Evolutionary conservation across 92 coral and sea anemone species (phyloP).

Genomic region (Montipora capitata): DNA sequence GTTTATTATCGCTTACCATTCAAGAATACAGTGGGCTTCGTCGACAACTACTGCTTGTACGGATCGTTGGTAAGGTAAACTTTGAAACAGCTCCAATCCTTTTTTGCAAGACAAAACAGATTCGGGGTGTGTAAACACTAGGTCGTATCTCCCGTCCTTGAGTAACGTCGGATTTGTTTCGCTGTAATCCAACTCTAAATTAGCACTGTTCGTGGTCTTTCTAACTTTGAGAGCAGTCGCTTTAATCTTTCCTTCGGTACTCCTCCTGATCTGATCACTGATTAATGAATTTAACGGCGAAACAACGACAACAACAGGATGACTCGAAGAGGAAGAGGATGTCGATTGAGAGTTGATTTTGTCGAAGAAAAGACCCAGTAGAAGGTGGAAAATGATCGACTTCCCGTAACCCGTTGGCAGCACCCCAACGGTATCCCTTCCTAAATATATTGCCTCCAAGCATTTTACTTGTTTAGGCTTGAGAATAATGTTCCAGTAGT

Average conservation of each 20-base stretch:
- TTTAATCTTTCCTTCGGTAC: background rate
- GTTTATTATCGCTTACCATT: slow-evolving; percentile 51
- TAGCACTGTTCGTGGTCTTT: slow-evolving; percentile 12
- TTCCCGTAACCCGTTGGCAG: too few species aligned
- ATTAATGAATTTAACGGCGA: too few species aligned
- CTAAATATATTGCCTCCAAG: too few species aligned
- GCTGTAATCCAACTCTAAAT: slow-evolving; percentile 25
- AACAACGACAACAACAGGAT: too few species aligned
- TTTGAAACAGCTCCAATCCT: slow-evolving; percentile 61
- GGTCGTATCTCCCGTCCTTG: slow-evolving; percentile 54
- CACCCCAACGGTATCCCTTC: too few species aligned
- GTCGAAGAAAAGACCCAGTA: too few species aligned
- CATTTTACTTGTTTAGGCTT: too few species aligned
- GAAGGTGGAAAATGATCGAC: too few species aligned
- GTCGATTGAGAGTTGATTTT: too few species aligned
- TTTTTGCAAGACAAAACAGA: slow-evolving; percentile 61
- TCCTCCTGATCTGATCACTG: too few species aligned
- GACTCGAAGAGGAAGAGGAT: too few species aligned
- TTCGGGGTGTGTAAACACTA: slow-evolving; percentile 63
- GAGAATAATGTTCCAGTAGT: too few species aligned
- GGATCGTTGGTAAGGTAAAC: slow-evolving; percentile 49
- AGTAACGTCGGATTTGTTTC: slow-evolving; percentile 17
- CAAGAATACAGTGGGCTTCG: slow-evolving; percentile 75
- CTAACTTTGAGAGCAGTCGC: slow-evolving; percentile 45
- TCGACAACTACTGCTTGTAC: slow-evolving; percentile 70